phyloP scores from a whole-genome alignment of 2,113 vertebrate genomes.

The Mola mola region DNA sequence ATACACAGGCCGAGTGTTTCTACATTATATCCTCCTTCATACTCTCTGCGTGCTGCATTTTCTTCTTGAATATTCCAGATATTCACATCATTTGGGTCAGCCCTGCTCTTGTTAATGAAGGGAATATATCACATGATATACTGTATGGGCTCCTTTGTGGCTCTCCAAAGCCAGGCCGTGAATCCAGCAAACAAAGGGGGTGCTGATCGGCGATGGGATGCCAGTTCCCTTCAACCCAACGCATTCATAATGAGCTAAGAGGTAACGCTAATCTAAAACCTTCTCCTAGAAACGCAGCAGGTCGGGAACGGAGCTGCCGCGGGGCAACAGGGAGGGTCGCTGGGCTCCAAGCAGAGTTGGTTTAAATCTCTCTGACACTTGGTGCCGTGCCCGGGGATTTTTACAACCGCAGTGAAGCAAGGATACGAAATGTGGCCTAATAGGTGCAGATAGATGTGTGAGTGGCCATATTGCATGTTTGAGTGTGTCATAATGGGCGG shows the following conservation, averaged over 20 bases:
- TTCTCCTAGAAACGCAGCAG: constrained; percentile 44
- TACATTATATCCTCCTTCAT: constrained; percentile 14
- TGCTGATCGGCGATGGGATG: constrained; percentile 44
- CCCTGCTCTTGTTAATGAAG: constrained; percentile 18
- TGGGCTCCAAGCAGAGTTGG: constrained; percentile 48
- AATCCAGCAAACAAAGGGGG: constrained; percentile 36
- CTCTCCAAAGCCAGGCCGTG: constrained; percentile 15
- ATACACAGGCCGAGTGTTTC: constrained; percentile 33
- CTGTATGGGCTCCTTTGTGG: constrained; percentile 13
- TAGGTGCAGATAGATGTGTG: constrained; percentile 39
- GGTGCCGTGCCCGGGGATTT: constrained; percentile 47
- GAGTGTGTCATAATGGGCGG: constrained; percentile 14
- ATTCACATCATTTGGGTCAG: constrained; percentile 43
- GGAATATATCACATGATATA: constrained; percentile 43
- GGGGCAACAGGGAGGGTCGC: constrained; percentile 44
- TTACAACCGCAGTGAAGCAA: constrained; percentile 25
- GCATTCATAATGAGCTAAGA: constrained; percentile 50
- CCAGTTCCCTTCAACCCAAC: constrained; percentile 38
- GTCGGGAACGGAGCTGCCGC: constrained; percentile 30
- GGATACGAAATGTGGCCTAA: constrained; percentile 10
- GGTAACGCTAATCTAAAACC: constrained; percentile 47
- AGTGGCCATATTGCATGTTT: constrained; percentile 9
- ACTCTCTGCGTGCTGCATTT: constrained; percentile 26
- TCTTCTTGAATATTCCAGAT: constrained; percentile 25
- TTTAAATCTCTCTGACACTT: constrained; percentile 66